A percentile compares a stretch with the other conserved stretches of the same genome.
These are phyloP conservation scores for Callaeas wilsoni DNA, from an alignment of 2,113 vertebrate genomes.

Conservation along the genomic window DNA sequence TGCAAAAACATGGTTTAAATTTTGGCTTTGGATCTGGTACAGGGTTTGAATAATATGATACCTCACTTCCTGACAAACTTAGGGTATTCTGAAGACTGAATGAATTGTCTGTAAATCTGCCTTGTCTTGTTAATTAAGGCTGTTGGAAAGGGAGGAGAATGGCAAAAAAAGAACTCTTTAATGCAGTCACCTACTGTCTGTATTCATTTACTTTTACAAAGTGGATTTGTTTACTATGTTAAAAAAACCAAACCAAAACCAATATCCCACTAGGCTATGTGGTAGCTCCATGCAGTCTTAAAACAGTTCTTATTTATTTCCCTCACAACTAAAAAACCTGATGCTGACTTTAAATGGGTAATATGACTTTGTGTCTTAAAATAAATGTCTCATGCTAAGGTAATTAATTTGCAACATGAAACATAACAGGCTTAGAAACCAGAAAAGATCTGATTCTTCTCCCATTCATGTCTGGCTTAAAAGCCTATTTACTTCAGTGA, in stretches of 20 bases:
- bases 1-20: constrained; percentile 11
- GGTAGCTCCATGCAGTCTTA: background rate
- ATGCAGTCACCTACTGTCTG: background rate
- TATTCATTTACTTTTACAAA: background rate
- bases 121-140: background rate
- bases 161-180: background rate
- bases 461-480: background rate
- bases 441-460: background rate
- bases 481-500: background rate
- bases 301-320: constrained; percentile 5
- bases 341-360: background rate
- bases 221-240: background rate
- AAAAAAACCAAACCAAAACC: background rate
- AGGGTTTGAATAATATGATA: background rate
- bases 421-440: background rate
- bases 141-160: background rate
- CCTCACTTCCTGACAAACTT: background rate
- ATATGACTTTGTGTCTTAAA: background rate
- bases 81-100: background rate
- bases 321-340: background rate
- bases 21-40: background rate
- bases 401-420: background rate
- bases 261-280: background rate
- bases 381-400: background rate
- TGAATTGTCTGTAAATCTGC: background rate